Conservation (phyloP, 2,797 vertebrate genomes). For the Leptodactylus fallax region DNA sequence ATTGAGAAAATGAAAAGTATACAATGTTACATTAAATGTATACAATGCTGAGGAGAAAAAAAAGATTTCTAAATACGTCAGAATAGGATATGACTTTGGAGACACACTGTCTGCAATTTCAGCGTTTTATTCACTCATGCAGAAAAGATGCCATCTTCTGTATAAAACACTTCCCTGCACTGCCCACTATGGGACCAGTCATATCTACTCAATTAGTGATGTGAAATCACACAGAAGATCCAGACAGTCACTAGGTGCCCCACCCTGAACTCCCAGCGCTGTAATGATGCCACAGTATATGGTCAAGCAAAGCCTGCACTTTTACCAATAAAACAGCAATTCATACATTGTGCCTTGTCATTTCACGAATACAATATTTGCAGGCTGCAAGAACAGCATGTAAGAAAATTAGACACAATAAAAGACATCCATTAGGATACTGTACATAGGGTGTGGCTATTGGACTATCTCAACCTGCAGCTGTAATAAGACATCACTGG, state of each 20-base stretch:
- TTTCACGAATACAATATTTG: too few relatives aligned
- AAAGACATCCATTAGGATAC: neutral
- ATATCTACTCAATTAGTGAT: slow-evolving; percentile 60
- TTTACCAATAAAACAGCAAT: slow-evolving; percentile 36
- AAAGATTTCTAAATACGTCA: neutral
- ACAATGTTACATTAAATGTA: neutral
- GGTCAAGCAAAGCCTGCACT: slow-evolving; percentile 63
- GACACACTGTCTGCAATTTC: slow-evolving; percentile 20
- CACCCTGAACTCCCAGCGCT: slow-evolving; percentile 74
- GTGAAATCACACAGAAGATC: slow-evolving; percentile 65
- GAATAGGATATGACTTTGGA: neutral
- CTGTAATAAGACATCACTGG: neutral
- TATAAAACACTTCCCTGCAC: slow-evolving; percentile 62
- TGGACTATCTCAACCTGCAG: neutral
- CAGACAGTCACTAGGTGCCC: slow-evolving; percentile 67
- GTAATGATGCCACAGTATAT: slow-evolving; percentile 72
- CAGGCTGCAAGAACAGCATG: neutral
- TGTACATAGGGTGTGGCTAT: slow-evolving; percentile 3
- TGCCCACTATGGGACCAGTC: slow-evolving; percentile 64
- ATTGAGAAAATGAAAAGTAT: too few relatives aligned
- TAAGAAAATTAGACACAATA: neutral
- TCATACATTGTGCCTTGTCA: neutral
- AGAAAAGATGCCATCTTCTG: slow-evolving; percentile 35
- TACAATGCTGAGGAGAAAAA: neutral
- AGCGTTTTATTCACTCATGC: slow-evolving; percentile 24